phyloP scores from a whole-genome alignment of 2,797 vertebrate species.

The Hyperoplus immaculatus region DNA sequence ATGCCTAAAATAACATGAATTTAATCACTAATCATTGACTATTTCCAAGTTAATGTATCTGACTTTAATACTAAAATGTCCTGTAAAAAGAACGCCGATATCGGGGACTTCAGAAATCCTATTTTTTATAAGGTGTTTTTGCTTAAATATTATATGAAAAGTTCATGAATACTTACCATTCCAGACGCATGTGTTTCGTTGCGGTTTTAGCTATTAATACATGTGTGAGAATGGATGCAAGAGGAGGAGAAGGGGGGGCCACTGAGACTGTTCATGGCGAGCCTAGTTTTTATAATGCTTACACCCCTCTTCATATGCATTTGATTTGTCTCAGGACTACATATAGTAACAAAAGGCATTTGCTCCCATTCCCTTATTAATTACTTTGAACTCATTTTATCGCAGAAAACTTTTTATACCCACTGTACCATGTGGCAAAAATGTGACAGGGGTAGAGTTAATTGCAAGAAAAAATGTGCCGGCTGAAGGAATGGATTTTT shows the following conservation, averaged over 20 bases:
- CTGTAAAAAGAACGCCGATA: no score
- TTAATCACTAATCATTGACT: no score
- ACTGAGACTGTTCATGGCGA: background rate
- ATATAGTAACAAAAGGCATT: conserved; percentile 16
- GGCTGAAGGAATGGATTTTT: conserved; percentile 12
- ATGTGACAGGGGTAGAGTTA: conserved; percentile 15
- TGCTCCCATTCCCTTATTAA: conserved; percentile 35
- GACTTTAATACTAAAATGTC: no score
- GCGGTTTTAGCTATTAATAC: background rate
- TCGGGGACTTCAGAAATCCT: background rate
- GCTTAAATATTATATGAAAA: background rate
- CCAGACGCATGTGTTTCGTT: background rate
- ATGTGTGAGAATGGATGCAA: background rate
- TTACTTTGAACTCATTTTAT: conserved; percentile 38
- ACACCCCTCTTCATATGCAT: background rate
- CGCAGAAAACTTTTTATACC: conserved; percentile 17
- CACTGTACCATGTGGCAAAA: conserved; percentile 14
- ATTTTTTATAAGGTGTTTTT: background rate
- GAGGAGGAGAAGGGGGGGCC: background rate
- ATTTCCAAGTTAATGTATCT: no score
- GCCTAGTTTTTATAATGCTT: background rate
- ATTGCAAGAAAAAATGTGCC: conserved; percentile 37
- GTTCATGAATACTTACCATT: background rate
- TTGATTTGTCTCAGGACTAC: conserved; percentile 15
- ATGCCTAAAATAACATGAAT: no score